Conservation (phyloP, 2,888 invertebrate genomes). For the Agrochola macilenta region DNA sequence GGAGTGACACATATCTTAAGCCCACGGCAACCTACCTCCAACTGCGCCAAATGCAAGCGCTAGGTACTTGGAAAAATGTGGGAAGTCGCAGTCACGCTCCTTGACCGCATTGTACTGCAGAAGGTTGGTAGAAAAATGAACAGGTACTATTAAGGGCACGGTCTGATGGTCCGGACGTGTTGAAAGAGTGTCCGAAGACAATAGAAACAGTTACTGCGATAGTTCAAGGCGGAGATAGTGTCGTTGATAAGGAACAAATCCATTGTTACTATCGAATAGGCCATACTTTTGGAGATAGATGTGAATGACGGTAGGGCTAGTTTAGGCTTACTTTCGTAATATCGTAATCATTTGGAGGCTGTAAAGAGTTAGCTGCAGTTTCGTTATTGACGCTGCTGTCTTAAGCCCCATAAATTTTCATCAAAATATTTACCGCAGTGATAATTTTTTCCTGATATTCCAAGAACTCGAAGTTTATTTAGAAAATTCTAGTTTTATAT, state of each 20-base stretch:
- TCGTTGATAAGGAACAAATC: conserved; percentile 1
- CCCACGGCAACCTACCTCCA: not conserved
- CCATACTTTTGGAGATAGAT: not conserved
- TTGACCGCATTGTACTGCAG: conserved; percentile 47
- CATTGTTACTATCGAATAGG: not conserved
- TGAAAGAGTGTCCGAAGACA: conserved; percentile 22
- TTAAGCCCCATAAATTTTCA: not conserved
- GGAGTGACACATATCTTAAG: not conserved
- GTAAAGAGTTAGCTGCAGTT: not conserved
- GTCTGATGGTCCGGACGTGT: conserved; percentile 36
- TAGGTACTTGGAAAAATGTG: conserved; percentile 36
- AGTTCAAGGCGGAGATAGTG: conserved; percentile 18
- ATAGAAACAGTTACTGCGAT: conserved; percentile 5
- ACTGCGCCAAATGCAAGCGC: conserved; percentile 18
- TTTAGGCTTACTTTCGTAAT: not conserved
- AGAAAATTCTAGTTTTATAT: not conserved
- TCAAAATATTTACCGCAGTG: not conserved
- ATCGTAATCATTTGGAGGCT: not conserved
- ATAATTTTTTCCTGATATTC: not conserved
- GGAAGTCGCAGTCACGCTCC: conserved; percentile 33
- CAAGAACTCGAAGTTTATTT: not conserved
- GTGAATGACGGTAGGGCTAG: not conserved
- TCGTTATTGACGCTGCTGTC: not conserved
- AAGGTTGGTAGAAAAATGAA: conserved; percentile 40
- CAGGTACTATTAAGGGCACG: conserved; percentile 25